Base-by-base conservation (phyloP, 2,888 invertebrate genomes). In the Halocaridina rubra region DNA sequence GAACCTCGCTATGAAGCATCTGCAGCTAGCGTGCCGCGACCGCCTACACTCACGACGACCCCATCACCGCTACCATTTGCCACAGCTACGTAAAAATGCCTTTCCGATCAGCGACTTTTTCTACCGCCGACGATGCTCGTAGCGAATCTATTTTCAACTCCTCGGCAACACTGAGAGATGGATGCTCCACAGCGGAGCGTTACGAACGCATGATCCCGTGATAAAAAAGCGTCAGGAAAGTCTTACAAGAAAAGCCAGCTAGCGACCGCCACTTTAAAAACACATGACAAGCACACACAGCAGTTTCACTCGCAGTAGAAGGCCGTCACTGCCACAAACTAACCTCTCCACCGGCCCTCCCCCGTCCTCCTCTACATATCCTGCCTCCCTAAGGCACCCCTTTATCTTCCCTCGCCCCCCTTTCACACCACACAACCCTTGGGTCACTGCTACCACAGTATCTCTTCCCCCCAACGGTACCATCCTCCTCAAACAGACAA, bases 31-130 rank as follows among this genome's bases (percentile, higher is more conserved):
- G 81, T 76, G 76, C 81, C 81, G 71, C 81, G 71, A 53, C 76
- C 76, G 61, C 81, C 81, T 71, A 82, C 81, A 81, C 79, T 79
- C 79, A 79, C 79, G 79, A 79, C 69, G 79, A 79, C 69, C 76
- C 75, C 39, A 53, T 39, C 30, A 69, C 69, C 30, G 69, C 69
- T 69, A 69, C 69, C 53, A 53, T 53, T 53, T 53, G 19, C 53
- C 53, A 53, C 53, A 53, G 53, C 53, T 53, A 53, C 53, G 19
- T 53, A 53, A 53, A 53, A 53, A 53, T 53, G 53, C 53, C 19
- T 53, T 53, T 53, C 19, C 53, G 53, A 53, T 53, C 53, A 53
- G 19, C 53, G n/a, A 16, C 16, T 53, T 53, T 53, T 19, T 53
- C 53, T 53, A 10, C 4, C 53, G 4, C 4, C 4, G 53, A 10